Base-by-base conservation (phyloP, 2,113 vertebrate species). In the Condylura cristata region DNA sequence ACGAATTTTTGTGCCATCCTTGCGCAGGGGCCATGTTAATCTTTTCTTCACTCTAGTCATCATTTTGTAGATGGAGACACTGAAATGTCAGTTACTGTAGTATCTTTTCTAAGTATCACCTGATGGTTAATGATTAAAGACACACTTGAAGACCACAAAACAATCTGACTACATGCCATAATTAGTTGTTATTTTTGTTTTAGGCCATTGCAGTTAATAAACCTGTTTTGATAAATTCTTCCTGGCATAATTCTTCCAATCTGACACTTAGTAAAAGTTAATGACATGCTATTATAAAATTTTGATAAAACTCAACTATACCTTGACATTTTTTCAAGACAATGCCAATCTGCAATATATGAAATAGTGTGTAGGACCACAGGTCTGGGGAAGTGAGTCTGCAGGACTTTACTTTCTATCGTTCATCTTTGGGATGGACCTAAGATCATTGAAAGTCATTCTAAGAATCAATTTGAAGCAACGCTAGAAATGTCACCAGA, bases 401-500 rank as follows among this genome's bases (percentile, higher is more conserved):
- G 6, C 1, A 63, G 48, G 37, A 9, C 13, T 60, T 79, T 53
- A 24, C 14, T 56, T 72, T 8, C 8, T 63, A 4, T 0, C 63
- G 46, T 56, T 66, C 18, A 41, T 58, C 30, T 56, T 78, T 75
- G 60, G 3, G 11, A 20, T 65, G 9, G 17, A 85, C 20, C 8
- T 74, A 60, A 70, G 26, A 71, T 66, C 24, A 85, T 24, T 65
- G 84, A 44, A 92, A 63, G 8, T 78, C 12, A 68, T 63, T 71
- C 79, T 89, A 24, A 82, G 24, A 53, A 86, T 86, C 53, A 82
- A 9, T 32, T 76, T 30, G 2, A 86, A 89, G 7, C 26, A 78
- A 68, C 70, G 88, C 51, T 44, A 74, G 37, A 89, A 91, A 83
- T 70, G 37, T 83, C 71, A 71, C 22, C 26, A 82, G 66, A 91